Evolutionary conservation across 2,797 vertebrate genomes (phyloP).

Genomic region (Todus mexicanus): DNA sequence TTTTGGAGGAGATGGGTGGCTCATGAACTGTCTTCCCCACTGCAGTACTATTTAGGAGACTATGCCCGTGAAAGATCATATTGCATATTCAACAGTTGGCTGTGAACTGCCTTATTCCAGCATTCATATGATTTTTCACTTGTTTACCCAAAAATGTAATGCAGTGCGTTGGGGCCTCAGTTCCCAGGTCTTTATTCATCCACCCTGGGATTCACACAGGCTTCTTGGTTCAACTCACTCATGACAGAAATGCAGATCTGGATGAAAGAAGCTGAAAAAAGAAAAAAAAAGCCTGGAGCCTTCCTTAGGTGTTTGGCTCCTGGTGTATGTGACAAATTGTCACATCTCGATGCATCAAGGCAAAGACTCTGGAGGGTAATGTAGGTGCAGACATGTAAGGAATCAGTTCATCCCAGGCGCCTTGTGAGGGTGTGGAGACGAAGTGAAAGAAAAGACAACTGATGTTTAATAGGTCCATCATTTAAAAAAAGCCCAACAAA

Average conservation of each 20-base stretch:
- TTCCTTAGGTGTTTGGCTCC: background rate
- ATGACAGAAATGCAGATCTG: background rate
- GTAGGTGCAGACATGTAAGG: background rate
- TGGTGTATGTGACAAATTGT: background rate
- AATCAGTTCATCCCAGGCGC: background rate
- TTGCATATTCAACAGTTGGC: background rate
- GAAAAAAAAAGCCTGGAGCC: background rate
- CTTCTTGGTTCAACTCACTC: background rate
- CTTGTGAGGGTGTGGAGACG: background rate
- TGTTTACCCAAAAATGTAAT: background rate
- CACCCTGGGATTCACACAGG: background rate
- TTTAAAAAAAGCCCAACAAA: background rate
- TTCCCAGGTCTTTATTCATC: background rate
- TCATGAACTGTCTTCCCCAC: background rate
- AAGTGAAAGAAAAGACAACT: background rate
- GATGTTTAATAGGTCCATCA: background rate
- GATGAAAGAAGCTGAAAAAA: background rate
- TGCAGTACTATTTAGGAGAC: background rate
- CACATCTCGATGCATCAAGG: background rate
- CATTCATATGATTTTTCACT: background rate
- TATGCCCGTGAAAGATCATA: background rate
- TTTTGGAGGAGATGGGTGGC: background rate
- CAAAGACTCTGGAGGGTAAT: background rate
- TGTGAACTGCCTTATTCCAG: background rate
- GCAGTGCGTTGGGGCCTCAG: fast-evolving